Evolutionary conservation across 2,797 vertebrate genomes (phyloP).

Genomic region (Notoglanidium macrostoma): DNA sequence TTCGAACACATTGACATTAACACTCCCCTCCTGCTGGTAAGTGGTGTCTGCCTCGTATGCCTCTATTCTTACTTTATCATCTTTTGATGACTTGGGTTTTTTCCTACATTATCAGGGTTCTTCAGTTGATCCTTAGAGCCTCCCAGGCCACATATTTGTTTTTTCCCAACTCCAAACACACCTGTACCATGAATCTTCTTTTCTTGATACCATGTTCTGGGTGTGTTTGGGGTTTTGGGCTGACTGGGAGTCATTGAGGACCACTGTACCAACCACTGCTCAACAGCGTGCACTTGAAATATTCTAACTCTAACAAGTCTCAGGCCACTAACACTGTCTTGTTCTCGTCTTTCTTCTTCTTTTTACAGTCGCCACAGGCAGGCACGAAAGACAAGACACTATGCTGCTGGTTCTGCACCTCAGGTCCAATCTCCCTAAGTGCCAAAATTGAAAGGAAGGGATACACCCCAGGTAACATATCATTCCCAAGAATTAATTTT

Average conservation of each 20-base stretch:
- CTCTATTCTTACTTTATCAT: background rate
- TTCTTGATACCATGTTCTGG: background rate
- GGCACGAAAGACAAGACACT: conserved; percentile 97
- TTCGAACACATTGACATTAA: conserved; percentile 99
- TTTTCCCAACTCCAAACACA: background rate
- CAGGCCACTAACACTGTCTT: background rate
- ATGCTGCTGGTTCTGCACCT: conserved; percentile 99
- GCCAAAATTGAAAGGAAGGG: conserved; percentile 98
- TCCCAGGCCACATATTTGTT: background rate
- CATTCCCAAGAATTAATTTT: background rate
- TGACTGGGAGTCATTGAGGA: conserved; percentile 4
- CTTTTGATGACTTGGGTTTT: background rate
- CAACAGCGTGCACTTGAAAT: background rate
- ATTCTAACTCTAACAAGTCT: background rate
- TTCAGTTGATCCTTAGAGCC: background rate
- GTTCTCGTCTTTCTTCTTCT: conserved; percentile 31
- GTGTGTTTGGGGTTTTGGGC: background rate
- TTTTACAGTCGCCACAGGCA: conserved; percentile 89
- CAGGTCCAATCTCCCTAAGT: conserved; percentile 97
- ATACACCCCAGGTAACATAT: conserved; percentile 91
- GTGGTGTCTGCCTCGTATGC: conserved; percentile 51
- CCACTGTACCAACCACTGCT: background rate
- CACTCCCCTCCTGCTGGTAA: conserved; percentile 95
- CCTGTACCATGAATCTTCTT: background rate
- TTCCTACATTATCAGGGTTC: background rate